Conservation (phyloP, 2,888 invertebrate genomes). For the Dicyrtomina minuta region DNA sequence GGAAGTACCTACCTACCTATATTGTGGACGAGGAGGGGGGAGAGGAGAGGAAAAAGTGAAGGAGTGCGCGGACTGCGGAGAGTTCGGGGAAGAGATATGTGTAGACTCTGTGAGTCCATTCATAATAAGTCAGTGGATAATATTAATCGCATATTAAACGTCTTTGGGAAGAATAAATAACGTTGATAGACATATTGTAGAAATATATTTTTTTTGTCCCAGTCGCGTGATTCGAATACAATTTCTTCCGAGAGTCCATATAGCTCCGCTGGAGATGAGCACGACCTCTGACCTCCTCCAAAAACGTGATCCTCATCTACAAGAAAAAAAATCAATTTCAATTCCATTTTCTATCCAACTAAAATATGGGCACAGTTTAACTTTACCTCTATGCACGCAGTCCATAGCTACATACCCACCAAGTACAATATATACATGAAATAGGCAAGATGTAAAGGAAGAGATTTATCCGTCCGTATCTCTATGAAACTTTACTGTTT, state of each 20-base stretch:
- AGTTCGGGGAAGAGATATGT: background rate
- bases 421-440: no score
- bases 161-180: slow-evolving; percentile 46
- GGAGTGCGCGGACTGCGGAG: background rate
- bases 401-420: no score
- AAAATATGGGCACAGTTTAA: background rate
- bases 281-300: slow-evolving; percentile 51
- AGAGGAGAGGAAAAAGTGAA: slow-evolving; percentile 7
- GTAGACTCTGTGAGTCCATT: slow-evolving; percentile 19
- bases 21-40: background rate
- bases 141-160: slow-evolving; percentile 51
- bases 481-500: no score
- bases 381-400: no score
- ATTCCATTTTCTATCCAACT: slow-evolving; percentile 34
- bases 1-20: no score
- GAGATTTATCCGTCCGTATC: no score
- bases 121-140: slow-evolving; percentile 30
- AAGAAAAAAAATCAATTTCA: slow-evolving; percentile 42
- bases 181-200: slow-evolving; percentile 50
- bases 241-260: slow-evolving; percentile 49
- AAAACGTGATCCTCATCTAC: slow-evolving; percentile 49
- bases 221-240: slow-evolving; percentile 53
- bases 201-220: slow-evolving; percentile 41
- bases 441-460: no score
- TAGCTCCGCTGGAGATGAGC: slow-evolving; percentile 53